Evolutionary conservation across 2,888 invertebrate species (phyloP).

Genomic region (Tetragonisca angustula): DNA sequence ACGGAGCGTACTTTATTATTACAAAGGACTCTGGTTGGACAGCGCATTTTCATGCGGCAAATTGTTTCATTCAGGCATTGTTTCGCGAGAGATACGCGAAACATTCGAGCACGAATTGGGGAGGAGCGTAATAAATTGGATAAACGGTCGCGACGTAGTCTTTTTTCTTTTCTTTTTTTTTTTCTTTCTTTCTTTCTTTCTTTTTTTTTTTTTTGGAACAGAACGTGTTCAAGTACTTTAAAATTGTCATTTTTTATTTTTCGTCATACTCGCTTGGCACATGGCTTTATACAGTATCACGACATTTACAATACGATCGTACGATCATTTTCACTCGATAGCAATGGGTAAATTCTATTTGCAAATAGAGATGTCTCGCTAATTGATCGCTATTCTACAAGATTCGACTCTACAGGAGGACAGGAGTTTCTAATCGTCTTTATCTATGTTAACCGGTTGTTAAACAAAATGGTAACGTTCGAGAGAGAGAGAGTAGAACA

Average conservation of each 20-base stretch:
- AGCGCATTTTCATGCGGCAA: not conserved
- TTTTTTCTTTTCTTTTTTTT: too few relatives aligned
- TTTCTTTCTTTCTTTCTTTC: too few relatives aligned
- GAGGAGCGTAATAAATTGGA: not conserved
- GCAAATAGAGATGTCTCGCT: not conserved
- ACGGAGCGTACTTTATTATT: not conserved
- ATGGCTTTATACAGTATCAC: constrained; percentile 48
- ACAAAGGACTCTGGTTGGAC: constrained; percentile 16
- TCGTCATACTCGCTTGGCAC: constrained; percentile 58
- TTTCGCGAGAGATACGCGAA: too few relatives aligned
- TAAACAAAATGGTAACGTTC: not conserved
- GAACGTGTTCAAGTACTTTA: constrained; percentile 34
- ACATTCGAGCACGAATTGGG: too few relatives aligned
- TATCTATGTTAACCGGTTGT: not conserved
- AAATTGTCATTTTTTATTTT: constrained; percentile 56
- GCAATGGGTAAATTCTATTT: not conserved
- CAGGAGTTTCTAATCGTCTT: not conserved
- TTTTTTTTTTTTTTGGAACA: not conserved
- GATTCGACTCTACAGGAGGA: not conserved
- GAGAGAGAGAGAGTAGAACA: too few relatives aligned
- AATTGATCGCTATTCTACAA: constrained; percentile 21
- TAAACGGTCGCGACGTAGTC: not conserved
- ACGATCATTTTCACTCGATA: not conserved
- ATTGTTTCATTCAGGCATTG: not conserved
- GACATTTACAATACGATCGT: constrained; percentile 19